Base-by-base conservation (phyloP, 2,797 vertebrate genomes). In the Sebastes variabilis region DNA sequence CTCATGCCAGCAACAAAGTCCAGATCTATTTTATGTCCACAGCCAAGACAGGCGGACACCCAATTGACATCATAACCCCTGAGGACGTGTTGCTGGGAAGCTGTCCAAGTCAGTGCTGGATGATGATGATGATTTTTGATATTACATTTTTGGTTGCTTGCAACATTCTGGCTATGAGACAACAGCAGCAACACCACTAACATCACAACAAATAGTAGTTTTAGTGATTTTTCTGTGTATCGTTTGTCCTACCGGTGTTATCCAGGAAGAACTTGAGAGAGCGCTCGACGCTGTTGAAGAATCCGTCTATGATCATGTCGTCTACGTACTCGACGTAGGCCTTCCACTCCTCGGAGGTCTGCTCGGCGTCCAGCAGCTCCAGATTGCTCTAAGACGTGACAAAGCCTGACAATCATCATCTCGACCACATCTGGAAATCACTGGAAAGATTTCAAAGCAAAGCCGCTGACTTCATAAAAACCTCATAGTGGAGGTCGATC, bases 211-310 rank as follows among this genome's bases (percentile, higher is more conserved):
- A 13, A 70, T 55, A 61, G 58, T 60, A 5, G 29, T 58, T 55
- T 38, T 30, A 7, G 14, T 13, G 0, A 36, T 20, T 49, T 13
- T 14, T 74, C 24, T 58, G 14, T 25, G 42, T 8, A 20, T 14
- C 9, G 42, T 54, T 54, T 2, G 4, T 58, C 69, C 16, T 92
- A 99, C 98, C 98, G 60, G 96, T 99, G 89, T 97, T 99, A 75
- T 99, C 97, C 86, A 98, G 90, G 38, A 99, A 96, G 85, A 98
- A 97, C 80, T 94, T 96, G 75, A 99, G 97, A 0, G 98, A 99
- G 85, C 96, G 94, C 81, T 98, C 96, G 0, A 97, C 94, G 72
- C 97, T 96, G 82, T 85, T 95, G 88, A 96, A 97, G 91, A 99
- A 97, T 4, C 98, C 98, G 22, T 97, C 96, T 11, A 97, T 93